Evolutionary conservation across 2,113 vertebrate species (phyloP).

Genomic region (Xenopus laevis): DNA sequence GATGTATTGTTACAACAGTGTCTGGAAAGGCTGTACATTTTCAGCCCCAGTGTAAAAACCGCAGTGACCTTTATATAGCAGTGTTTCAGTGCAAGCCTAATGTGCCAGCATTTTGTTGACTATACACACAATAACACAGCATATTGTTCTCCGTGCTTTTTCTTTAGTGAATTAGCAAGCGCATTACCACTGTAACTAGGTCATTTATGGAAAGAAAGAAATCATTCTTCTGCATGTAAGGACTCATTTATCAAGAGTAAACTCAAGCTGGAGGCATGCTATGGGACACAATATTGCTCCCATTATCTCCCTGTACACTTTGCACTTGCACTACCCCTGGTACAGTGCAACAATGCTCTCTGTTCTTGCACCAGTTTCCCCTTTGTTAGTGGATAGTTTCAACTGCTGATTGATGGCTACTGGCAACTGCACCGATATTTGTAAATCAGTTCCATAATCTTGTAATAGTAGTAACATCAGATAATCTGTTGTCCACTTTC

Average conservation of each 20-base stretch:
- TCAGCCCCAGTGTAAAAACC: not conserved
- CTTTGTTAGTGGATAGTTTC: too few species aligned
- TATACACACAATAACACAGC: constrained; percentile 7
- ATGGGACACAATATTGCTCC: too few species aligned
- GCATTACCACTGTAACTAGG: not conserved
- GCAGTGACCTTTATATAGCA: constrained; percentile 26
- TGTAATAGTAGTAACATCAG: too few species aligned
- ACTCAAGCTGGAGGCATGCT: too few species aligned
- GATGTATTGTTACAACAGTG: not conserved
- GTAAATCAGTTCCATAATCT: too few species aligned
- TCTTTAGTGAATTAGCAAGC: not conserved
- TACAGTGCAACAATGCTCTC: too few species aligned
- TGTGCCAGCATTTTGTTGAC: constrained; percentile 1
- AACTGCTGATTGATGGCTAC: too few species aligned
- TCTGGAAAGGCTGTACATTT: not conserved
- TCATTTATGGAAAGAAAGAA: constrained; percentile 3
- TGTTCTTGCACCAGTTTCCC: too few species aligned
- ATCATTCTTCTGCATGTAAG: not conserved
- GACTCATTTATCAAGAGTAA: not conserved
- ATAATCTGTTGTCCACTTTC: too few species aligned
- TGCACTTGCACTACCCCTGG: too few species aligned
- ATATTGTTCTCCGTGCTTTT: not conserved
- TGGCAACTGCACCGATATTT: too few species aligned
- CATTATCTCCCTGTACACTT: too few species aligned
- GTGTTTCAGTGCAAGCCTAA: constrained; percentile 22